phyloP scores from a whole-genome alignment of 2,797 vertebrate genomes.

The Diplodus puntazzo region DNA sequence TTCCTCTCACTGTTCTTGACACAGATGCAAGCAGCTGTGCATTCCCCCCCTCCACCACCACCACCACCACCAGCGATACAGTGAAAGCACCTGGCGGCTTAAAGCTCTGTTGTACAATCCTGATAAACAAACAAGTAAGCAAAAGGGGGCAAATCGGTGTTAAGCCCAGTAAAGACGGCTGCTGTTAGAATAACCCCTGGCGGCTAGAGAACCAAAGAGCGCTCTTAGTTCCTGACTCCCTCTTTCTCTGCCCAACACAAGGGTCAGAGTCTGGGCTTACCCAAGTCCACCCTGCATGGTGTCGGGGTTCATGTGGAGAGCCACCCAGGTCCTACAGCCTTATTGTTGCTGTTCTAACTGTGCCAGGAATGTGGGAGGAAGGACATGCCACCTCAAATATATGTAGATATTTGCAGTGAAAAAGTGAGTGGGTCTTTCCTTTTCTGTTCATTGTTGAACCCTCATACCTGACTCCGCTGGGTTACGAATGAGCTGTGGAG shows the following conservation, averaged over 20 bases:
- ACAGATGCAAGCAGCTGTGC: conserved; percentile 57
- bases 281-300: conserved; percentile 18
- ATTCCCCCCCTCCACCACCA: background rate
- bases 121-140: conserved; percentile 76
- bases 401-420: conserved; percentile 26
- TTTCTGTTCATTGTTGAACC: conserved; percentile 47
- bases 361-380: conserved; percentile 40
- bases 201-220: conserved; percentile 10
- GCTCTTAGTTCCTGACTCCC: conserved; percentile 31
- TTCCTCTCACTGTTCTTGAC: conserved; percentile 6
- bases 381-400: conserved; percentile 28
- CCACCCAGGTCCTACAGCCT: conserved; percentile 34
- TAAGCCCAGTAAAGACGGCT: conserved; percentile 66
- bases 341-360: conserved; percentile 32
- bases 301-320: conserved; percentile 38
- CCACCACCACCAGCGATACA: conserved; percentile 13
- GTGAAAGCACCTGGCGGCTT: conserved; percentile 73
- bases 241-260: conserved; percentile 3
- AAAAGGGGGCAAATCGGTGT: conserved; percentile 67
- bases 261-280: conserved; percentile 34
- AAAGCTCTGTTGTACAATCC: conserved; percentile 63
- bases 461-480: conserved; percentile 51
- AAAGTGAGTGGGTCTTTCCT: conserved; percentile 28
- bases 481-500: conserved; percentile 57
- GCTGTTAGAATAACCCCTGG: conserved; percentile 43